Evolutionary conservation across 2,797 vertebrate genomes (phyloP), one percentile per base, ranked within the genome.

Genomic region (Melanotaenia pygmaea): DNA sequence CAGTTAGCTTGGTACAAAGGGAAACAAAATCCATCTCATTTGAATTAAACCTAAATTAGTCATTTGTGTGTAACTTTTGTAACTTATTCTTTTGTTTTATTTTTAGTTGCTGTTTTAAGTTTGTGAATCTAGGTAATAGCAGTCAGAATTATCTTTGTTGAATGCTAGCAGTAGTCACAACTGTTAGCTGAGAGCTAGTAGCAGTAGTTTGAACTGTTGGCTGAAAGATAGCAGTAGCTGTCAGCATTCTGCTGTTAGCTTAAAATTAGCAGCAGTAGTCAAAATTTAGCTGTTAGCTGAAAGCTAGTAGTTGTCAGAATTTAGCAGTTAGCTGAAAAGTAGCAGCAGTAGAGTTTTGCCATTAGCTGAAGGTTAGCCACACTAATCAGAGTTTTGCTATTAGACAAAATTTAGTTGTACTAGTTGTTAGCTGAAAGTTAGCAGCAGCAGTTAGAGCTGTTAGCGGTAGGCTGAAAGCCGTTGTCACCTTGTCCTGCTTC

Each of bases 401-500:
- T 18, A 43, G 40, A 30, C 30, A 30, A 35, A 35, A 35, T 8
- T 35, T 35, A 35, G 35, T 10, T 10, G 70, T 73, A 43, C 61
- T 32, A 56, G 43, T 5, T 6, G 5, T 45, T 18, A 45, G 43
- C 43, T 45, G 43, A 20, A 20, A 45, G 43, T 7, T 45, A 45
- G 43, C 16, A 45, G 43, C 43, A 45, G 16, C 1, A 45, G 43
- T 45, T 5, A 43, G 40, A 45, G 43, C 43, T 20, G 43, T 45
- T 18, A 20, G 43, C 43, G 6, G 4, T 13, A 22, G 68, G 56
- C 76, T 60, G 34, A 77, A 75, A 72, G 38, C 60, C 43, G 1
- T 35, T 8, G 43, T 95, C 93, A 94, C 92, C 93, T 93, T 88
- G 61, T 30, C 69, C 59, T 26, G 74, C 64, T 47, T 90, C 88